phyloP scores from a whole-genome alignment of 2,888 invertebrate genomes.

The Exephanes ischioxanthus region DNA sequence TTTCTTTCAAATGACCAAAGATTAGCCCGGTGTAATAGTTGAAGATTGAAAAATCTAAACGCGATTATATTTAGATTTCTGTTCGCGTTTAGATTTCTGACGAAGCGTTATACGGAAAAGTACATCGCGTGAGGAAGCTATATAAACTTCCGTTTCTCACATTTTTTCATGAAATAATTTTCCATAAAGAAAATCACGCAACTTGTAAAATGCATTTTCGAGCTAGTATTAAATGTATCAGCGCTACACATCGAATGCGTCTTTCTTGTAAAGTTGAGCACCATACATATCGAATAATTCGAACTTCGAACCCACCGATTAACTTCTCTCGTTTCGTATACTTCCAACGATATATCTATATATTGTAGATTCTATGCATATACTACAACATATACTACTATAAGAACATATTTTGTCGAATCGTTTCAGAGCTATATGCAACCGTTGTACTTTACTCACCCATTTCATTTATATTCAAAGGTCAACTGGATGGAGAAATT shows the following conservation, averaged over 20 bases:
- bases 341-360: background rate
- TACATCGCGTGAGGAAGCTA: too few species aligned
- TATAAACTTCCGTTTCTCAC: too few species aligned
- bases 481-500: constrained; percentile 47
- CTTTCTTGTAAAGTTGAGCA: background rate
- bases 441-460: constrained; percentile 7
- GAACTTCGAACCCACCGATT: constrained; percentile 54
- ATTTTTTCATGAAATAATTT: too few species aligned
- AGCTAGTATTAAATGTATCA: background rate
- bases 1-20: too few species aligned
- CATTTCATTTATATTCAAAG: constrained; percentile 56
- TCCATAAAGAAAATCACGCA: too few species aligned
- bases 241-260: background rate
- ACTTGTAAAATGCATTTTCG: background rate
- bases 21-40: too few species aligned
- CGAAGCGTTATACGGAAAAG: too few species aligned
- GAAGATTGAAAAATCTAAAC: too few species aligned
- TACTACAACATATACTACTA: background rate
- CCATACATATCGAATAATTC: constrained; percentile 15
- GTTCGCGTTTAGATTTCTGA: too few species aligned
- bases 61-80: too few species aligned
- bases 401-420: constrained; percentile 19
- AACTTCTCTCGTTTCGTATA: constrained; percentile 25
- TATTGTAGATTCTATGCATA: constrained; percentile 1
- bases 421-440: constrained; percentile 23